Base-by-base conservation (phyloP, 2,888 invertebrate species). In the Orthosia cruda region DNA sequence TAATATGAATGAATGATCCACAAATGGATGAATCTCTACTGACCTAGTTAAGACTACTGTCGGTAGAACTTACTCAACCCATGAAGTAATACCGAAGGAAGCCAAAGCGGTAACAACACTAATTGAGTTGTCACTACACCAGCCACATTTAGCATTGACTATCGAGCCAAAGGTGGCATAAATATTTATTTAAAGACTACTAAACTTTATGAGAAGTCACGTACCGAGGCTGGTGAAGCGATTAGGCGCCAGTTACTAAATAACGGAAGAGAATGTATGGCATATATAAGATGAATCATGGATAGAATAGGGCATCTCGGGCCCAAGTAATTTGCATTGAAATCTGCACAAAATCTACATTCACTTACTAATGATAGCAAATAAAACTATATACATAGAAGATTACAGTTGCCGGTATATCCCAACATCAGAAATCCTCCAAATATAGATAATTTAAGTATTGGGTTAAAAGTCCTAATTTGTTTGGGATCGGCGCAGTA, bases 51-150 rank as follows among this genome's bases (percentile, higher is more conserved):
- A 18, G 20, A 7, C n/a, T 57, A 50, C 18, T 11, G 45, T 40
- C 32, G n/a, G 40, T 70, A 61, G n/a, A 64, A 80, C 58, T 65
- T 65, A 23, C 54, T 65, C 23, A 84, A 61, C 49, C 4, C 47
- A 67, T 61, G 71, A 54, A 66, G 70, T 77, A 67, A 73, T 58
- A 50, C 49, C 26, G 4, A 15, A 68, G 76, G 84, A 73, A 76
- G 85, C 72, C 70, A 68, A 73, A 68, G 77, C 40, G 58, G 71
- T 85, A 81, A 83, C 70, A 26, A 23, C 68, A 73, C 85, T 85
- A 85, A 83, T 83, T 83, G 82, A 83, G 70, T 77, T 71, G 70
- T 83, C 78, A 65, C 77, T 49, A 69, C 57, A 62, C 58, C 47
- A 62, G 18, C 65, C 76, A 80, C 64, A 71, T 62, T 81, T 76